Evolutionary conservation across 2,113 vertebrate species (phyloP), one percentile per base, ranked within the genome.

Genomic region (Megaceryle torquata): DNA sequence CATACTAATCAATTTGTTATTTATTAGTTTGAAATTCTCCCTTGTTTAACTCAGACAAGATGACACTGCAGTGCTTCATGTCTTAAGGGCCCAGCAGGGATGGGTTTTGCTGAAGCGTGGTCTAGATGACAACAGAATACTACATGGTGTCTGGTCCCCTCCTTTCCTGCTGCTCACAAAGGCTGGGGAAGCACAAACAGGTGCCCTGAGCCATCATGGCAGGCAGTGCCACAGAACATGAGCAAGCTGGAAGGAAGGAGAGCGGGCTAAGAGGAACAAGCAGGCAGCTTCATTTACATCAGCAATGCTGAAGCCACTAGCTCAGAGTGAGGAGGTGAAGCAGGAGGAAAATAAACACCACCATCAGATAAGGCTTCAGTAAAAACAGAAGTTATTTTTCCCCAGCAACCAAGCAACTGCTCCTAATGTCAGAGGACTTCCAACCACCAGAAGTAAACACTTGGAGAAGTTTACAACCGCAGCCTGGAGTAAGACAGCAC

Each of bases 161-260:
- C 59, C 35, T 39, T 50, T 82, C n/a, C 29, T 68, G 39, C 53
- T 4, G 4, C 48, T 90, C 9, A 1, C n/a, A 57, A 3, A 3
- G 57, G 31, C 46, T 35, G 19, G 54, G 59, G 29, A 68, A 59
- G 37, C 5, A 1, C 1, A 8, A 69, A 19, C 50, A 69, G 63
- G 24, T 2, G 1, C 24, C 15, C 7, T 1, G 0, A 77, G 43
- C 26, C 29, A 43, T 12, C 4, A 1, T 1, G 1, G 25, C 54
- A 70, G 53, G 68, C 74, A 29, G 19, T 39, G 48, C 33, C 71
- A 43, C 35, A 18, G 50, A 35, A 35, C 67, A 76, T 15, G 8
- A 60, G 31, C 1, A 3, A 41, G 35, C 21, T 19, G 43, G 12
- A 75, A 48, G 33, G 60, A 39, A 70, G 7, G 26, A 76, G 12